Conservation (phyloP, 2,888 invertebrate species). For the Halictus ligatus region DNA sequence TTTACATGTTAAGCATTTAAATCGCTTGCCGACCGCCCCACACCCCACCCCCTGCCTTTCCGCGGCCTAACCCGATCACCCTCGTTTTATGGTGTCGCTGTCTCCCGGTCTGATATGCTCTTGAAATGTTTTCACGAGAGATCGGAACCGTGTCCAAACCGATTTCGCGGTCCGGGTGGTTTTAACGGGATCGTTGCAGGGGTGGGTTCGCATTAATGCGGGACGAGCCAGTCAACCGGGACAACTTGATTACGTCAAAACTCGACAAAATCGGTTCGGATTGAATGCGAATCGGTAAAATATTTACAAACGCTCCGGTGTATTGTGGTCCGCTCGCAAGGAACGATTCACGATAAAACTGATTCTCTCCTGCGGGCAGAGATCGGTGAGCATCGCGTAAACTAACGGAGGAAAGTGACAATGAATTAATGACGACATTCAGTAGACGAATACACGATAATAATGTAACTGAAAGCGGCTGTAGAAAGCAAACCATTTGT, state of each 20-base stretch:
- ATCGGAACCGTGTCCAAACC: not conserved
- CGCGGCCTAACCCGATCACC: not conserved
- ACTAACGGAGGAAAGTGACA: no score
- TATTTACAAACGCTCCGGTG: not conserved
- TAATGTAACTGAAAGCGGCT: no score
- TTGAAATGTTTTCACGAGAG: not conserved
- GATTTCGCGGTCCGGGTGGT: not conserved
- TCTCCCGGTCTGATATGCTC: not conserved
- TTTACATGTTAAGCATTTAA: constrained; percentile 66
- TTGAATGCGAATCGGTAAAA: not conserved
- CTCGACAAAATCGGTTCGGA: not conserved
- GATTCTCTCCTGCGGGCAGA: no score
- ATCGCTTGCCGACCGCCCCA: constrained; percentile 30
- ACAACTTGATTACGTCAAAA: not conserved
- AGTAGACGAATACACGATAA: no score
- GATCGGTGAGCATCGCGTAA: no score
- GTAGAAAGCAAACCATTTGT: no score
- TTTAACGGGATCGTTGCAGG: not conserved
- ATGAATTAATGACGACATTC: no score
- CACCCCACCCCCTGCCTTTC: not conserved
- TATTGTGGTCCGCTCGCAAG: no score
- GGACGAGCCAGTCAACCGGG: not conserved
- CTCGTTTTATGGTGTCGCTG: not conserved
- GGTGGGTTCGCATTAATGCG: not conserved
- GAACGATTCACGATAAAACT: no score